Evolutionary conservation across 92 coral and sea anemone species (phyloP), one percentile per base, ranked within the genome.

Genomic region (Zoanthus sociatus): DNA sequence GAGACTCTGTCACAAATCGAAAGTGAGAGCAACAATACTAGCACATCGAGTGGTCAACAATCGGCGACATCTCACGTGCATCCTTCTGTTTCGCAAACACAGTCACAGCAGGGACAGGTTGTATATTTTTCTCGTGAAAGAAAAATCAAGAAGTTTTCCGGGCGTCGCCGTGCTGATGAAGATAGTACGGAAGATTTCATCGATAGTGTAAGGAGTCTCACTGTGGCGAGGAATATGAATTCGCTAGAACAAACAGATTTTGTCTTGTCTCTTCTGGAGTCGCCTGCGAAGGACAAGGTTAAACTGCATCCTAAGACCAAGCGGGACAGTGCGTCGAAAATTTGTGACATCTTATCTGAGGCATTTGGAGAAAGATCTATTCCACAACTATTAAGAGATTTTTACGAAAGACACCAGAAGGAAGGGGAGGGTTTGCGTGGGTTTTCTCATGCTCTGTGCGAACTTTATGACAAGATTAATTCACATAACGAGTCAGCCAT

Each of bases 231-330:
- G 45, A 86, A 76, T 14, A 75, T 73, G 83, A 73, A 47, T 31
- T 55, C 66, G 48, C 18, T 73, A 50, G 83, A 85, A 73, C 82
- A 85, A 77, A 54, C 81, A 12, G 88, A 86, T 76, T 86, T 86
- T 47, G 70, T 86, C 71, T 74, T 86, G 51, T 86, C 89, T 32
- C 73, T 86, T 60, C 83, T 86, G 11, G 89, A 76, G 73, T 86
- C 89, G 45, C 54, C 83, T 26, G 83, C 89, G 48, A 74, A 86
- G 74, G 83, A 84, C 74, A 71, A 84, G 76, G 88, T 84, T 30
- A 86, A 86, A 86, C 56, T 76, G 45, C 83, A 81, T 18, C 89
- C 83, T 15, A 14, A 17, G 70, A 42, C 55, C 61, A 47, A 86
- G 55, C 77, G 83, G 50, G 64, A 86, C 84, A 86, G 83, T 45